Evolutionary conservation across 2,888 invertebrate genomes (phyloP).

Genomic region (Microctonus aethiopoides): DNA sequence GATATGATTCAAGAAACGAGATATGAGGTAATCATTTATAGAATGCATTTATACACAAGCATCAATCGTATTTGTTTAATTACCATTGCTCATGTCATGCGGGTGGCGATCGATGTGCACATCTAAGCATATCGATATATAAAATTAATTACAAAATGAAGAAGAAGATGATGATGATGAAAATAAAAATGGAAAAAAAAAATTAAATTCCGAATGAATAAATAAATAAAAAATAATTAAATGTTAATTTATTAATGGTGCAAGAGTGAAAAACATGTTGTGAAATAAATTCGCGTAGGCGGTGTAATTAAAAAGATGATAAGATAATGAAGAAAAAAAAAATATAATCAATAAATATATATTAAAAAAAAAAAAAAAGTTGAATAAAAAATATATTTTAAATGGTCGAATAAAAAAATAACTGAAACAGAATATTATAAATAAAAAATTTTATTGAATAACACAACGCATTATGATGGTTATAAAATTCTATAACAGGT

Average conservation of each 20-base stretch:
- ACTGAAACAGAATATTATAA: no score
- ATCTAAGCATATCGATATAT: constrained; percentile 6
- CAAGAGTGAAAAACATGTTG: constrained; percentile 2
- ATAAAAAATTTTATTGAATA: neutral
- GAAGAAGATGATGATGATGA: neutral
- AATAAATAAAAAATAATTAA: neutral
- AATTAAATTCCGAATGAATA: neutral
- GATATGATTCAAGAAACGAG: constrained; percentile 33
- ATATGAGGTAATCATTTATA: constrained; percentile 28
- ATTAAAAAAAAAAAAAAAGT: no score
- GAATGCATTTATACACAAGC: constrained; percentile 19
- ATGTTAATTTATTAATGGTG: constrained; percentile 4
- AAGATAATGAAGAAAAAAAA: neutral
- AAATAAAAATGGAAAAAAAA: neutral
- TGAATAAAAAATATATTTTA: neutral
- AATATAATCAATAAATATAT: no score
- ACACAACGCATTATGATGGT: neutral
- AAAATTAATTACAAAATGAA: neutral
- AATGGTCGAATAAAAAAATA: no score
- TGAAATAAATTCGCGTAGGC: neutral
- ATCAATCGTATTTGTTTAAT: constrained; percentile 28
- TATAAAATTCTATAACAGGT: neutral
- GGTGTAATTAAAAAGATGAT: neutral
- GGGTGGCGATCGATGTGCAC: constrained; percentile 20
- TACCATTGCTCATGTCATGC: constrained; percentile 17